Evolutionary conservation across 2,113 vertebrate species (phyloP).

Genomic region (Porphyrio hochstetteri): DNA sequence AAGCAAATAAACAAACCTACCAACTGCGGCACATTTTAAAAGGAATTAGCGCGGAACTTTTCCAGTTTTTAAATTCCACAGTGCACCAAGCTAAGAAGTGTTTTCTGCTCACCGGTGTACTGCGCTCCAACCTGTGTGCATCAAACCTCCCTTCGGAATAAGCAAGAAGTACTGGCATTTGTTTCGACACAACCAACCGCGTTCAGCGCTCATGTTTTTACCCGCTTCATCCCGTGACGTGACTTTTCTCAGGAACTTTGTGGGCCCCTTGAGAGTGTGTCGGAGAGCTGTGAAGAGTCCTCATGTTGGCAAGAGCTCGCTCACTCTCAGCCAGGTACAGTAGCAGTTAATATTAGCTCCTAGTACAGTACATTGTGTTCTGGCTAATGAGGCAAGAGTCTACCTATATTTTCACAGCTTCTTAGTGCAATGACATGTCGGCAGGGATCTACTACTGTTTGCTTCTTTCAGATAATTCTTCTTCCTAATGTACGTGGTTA

Average conservation of each 20-base stretch:
- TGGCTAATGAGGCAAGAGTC: background rate
- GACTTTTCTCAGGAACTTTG: background rate
- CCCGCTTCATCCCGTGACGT: rapidly evolving
- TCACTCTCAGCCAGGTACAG: background rate
- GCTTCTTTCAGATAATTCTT: background rate
- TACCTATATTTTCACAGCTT: background rate
- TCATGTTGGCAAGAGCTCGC: background rate
- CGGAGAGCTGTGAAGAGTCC: background rate
- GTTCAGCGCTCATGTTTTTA: background rate
- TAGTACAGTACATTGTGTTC: background rate
- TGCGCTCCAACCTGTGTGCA: background rate
- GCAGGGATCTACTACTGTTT: background rate
- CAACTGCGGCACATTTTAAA: background rate
- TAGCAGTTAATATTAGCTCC: background rate
- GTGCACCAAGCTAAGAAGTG: background rate
- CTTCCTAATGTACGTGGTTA: background rate
- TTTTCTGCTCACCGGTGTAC: background rate
- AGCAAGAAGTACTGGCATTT: background rate
- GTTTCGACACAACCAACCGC: background rate
- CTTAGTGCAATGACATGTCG: background rate
- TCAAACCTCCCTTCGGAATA: background rate
- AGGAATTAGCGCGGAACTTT: background rate
- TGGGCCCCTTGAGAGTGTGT: background rate
- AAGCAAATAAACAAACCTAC: background rate
- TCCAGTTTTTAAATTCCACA: background rate